Evolutionary conservation across 2,797 vertebrate species (phyloP), one percentile per base, ranked within the genome.

Genomic region (Naso thynnoides): DNA sequence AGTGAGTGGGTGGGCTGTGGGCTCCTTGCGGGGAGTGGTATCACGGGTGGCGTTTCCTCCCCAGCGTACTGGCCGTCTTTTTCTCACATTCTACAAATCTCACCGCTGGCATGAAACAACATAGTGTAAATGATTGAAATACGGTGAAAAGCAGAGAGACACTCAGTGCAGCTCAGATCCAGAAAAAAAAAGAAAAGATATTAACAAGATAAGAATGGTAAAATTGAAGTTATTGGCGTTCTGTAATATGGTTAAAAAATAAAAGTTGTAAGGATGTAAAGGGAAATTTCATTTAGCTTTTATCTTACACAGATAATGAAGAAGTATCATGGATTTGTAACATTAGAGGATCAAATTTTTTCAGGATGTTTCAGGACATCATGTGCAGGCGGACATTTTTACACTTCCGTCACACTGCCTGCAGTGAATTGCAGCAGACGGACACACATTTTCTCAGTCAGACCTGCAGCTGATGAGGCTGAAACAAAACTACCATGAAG

Each of bases 1-100:
- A 62, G 66, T 41, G 65, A 62, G 76, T 76, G 53, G 68, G 70
- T 57, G 48, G 60, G 56, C 58, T 75, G 36, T 38, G 64, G 41
- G 47, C 33, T 76, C 39, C 26, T 76, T 24, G 2, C 38, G 6
- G 24, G 57, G 42, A 26, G 29, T 13, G 19, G 23, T 7, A 48
- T 55, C 57, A 56, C 26, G 63, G 18, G 19, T 48, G 36, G 38
- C 21, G 18, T 64, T 73, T 84, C n/a, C 26, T 63, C 31, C 33
- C 24, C 13, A 5, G 36, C 18, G 44, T 39, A 42, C 23, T 21
- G 26, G 2, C 50, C 38, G 41, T 57, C 44, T 10, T 47, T 53
- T 54, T 55, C 31, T 70, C 29, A 26, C 6, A 39, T 49, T 48
- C 36, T 23, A n/a, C 11, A 55, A 50, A 64, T 0, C 26, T 58